A percentile compares a stretch with the other conserved stretches of the same genome.
Evolutionary conservation across 2,797 vertebrate species (phyloP).

Genomic region (Tauraco hartlaubi): DNA sequence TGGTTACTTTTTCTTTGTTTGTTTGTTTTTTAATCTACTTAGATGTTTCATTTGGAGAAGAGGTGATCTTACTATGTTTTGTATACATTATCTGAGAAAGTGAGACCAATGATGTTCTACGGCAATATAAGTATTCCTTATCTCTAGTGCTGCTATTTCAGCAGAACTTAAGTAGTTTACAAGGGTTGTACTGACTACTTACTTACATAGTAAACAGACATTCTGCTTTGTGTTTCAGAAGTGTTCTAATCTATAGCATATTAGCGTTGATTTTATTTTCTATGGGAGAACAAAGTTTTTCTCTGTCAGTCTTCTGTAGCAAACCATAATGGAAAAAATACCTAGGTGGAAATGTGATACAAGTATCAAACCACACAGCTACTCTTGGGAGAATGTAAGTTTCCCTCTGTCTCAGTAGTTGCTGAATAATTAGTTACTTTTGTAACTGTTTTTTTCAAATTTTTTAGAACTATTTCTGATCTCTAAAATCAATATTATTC

Average conservation of each 20-base stretch:
- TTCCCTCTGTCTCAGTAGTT: background rate
- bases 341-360: background rate
- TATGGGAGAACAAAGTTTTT: background rate
- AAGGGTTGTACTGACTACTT: background rate
- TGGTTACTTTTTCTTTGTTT: background rate
- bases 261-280: background rate
- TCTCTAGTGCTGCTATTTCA: background rate
- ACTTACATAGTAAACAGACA: background rate
- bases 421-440: background rate
- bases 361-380: background rate
- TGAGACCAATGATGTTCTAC: background rate
- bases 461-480: background rate
- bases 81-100: background rate
- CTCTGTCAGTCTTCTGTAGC: background rate
- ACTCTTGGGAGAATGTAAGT: background rate
- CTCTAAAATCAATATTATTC: background rate
- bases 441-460: background rate
- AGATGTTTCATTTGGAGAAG: background rate
- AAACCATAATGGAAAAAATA: background rate
- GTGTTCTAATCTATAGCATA: background rate
- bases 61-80: background rate
- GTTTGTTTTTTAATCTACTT: background rate
- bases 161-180: background rate
- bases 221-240: background rate
- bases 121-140: background rate